These are phyloP conservation scores for Ailuropoda melanoleuca DNA, from an alignment of 2,113 vertebrate genomes.

Conservation along the genomic window DNA sequence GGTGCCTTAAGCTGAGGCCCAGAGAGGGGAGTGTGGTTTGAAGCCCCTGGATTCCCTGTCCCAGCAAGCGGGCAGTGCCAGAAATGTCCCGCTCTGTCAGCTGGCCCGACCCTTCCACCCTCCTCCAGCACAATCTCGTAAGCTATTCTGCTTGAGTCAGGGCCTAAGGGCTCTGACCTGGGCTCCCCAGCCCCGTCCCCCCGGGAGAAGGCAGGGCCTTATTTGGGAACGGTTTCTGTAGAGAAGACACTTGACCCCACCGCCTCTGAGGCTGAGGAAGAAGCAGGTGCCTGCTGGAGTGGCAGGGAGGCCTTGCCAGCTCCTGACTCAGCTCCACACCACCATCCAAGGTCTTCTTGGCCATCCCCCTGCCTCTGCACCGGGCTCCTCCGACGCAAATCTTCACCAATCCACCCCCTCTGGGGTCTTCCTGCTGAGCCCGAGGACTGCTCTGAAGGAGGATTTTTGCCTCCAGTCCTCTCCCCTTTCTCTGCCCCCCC, in stretches of 20 bases:
- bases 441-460: not conserved
- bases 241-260: not conserved
- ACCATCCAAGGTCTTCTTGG: not conserved
- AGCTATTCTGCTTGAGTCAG: not conserved
- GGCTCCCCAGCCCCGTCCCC: not conserved
- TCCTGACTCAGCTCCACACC: not conserved
- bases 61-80: not conserved
- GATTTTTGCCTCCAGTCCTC: not conserved
- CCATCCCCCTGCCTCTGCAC: not conserved
- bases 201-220: not conserved
- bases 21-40: not conserved
- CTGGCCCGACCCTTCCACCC: not conserved
- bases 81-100: not conserved
- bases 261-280: not conserved
- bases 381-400: not conserved
- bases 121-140: fast-evolving
- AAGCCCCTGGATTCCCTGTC: not conserved
- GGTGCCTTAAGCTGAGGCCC: not conserved
- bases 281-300: not conserved
- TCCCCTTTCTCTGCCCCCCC: not conserved
- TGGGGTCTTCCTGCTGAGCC: not conserved
- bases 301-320: not conserved
- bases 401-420: not conserved
- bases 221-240: not conserved
- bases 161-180: not conserved